Evolutionary conservation across 1,140 invertebrate genomes (phyloP), one percentile per base, ranked within the genome.

Genomic region (Hypothenemus hampei): DNA sequence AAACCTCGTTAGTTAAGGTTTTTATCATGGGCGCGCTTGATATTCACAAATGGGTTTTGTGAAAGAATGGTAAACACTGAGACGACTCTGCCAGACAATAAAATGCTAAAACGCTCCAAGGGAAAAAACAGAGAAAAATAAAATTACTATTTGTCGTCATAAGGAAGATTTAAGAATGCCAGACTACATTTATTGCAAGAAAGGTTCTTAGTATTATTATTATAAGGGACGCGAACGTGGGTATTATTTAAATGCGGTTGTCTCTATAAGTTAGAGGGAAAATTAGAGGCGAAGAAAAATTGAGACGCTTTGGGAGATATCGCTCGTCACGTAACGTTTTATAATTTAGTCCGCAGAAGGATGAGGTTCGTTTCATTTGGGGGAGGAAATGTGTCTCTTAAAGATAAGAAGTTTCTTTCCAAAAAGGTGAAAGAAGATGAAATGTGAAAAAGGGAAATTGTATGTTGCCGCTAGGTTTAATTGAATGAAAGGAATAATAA

Each of bases 241-340:
- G 40, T 50, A 50, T 50, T 50, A 50, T 50, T 50, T 50, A 50
- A 50, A 51, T 51, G 48, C 48, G 48, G 48, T 51, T 51, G 48
- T 51, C 48, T 51, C 48, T 41, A 51, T 51, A 41, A 51, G 36
- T 51, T 51, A 31, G 48, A n/a, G 24, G 48, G 41, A 43, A 51
- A 51, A 51, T 51, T 51, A 51, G 48, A 51, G 37, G 10, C n/a
- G 48, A 24, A 31, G 48, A 51, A 51, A 51, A 51, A 51, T 51
- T 51, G 36, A 51, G 37, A 5, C 47, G 35, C 35, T 39, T 50
- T 5, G 31, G 29, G 19, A 19, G 48, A 41, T 16, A 48, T 41
- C 40, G 40, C 48, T 36, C 48, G 24, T 51, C 48, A 40, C 48
- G 48, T 51, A 29, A 43, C 16, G 36, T 51, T 35, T 13, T 26